Conservation (phyloP, 1,140 invertebrate genomes). For the Drosophila micromelanica region DNA sequence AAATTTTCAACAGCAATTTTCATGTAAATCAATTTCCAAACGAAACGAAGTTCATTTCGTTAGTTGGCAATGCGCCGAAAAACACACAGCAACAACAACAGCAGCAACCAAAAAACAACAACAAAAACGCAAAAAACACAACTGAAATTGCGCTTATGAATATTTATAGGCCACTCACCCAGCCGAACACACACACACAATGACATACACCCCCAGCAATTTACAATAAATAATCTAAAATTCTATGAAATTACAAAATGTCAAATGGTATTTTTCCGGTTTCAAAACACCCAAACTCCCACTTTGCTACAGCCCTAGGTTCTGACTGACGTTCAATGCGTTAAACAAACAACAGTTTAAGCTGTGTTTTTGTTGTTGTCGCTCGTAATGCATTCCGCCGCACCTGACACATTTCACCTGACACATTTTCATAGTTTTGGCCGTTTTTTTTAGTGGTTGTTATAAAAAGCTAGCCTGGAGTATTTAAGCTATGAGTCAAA, state of each 20-base stretch:
- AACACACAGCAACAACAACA: constrained; percentile 19
- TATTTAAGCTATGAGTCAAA: too few species aligned
- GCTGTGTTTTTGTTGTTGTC: background rate
- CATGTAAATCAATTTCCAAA: constrained; percentile 77
- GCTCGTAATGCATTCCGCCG: constrained; percentile 1
- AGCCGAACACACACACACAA: constrained; percentile 9
- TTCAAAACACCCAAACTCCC: background rate
- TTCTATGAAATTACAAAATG: constrained; percentile 78
- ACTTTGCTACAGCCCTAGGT: background rate
- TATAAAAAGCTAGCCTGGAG: background rate
- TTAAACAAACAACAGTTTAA: constrained; percentile 39
- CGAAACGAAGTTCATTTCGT: constrained; percentile 70
- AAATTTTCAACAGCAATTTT: constrained; percentile 52
- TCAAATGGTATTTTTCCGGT: constrained; percentile 61
- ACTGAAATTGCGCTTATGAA: constrained; percentile 69
- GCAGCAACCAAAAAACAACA: constrained; percentile 31
- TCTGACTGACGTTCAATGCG: constrained; percentile 26
- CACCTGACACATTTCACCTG: constrained; percentile 31
- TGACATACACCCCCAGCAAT: constrained; percentile 19
- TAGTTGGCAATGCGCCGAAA: constrained; percentile 19
- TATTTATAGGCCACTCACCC: constrained; percentile 67
- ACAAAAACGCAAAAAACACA: constrained; percentile 47
- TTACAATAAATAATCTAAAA: constrained; percentile 80
- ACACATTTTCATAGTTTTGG: constrained; percentile 34
- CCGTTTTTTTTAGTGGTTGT: background rate